Evolutionary conservation across 2,888 invertebrate genomes (phyloP), one percentile per base, ranked within the genome.

Genomic region (Melanostoma mellinum): DNA sequence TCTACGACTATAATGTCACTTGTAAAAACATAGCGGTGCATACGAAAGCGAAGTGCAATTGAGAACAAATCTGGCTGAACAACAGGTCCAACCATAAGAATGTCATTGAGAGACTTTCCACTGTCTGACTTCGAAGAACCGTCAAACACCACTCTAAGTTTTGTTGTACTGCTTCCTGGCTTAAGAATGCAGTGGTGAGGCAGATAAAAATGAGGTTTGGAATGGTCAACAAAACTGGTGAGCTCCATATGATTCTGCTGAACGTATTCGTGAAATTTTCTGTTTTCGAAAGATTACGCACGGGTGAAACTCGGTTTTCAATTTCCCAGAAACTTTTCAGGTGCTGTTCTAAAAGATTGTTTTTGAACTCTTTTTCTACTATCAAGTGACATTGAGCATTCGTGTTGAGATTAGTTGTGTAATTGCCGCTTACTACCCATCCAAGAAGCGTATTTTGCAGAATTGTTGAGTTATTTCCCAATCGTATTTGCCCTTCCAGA

Each of bases 361-460:
- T 50, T 40, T 65, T 32, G 9, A 65, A 40, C n/a, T 30, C n/a
- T 35, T 65, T 65, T 65, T 65, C 63, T 52, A n/a, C 32, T 40
- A 46, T 10, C 30, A 65, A 38, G 5, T 30, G 50, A 8, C 50
- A 30, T 50, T 40, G 50, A 10, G 76, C 20, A 91, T 89, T 71
- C 91, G 88, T 65, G 91, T 92, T 74, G 2, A 6, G 20, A 10
- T 20, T 20, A 38, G 56, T 32, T 3, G 3, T 5, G 9, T 44
- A 60, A 2, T 42, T 44, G 32, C 58, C 9, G n/a, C 42, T 60
- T 3, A 58, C 58, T 6, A 58, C 46, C 73, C 73, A 74, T 10
- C 55, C 73, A 3, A 74, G 55, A 10, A 33, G n/a, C 6, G 73
- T 73, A 6, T 74, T 63, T 40, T 73, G 52, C 6, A 73, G 4